Conservation (phyloP, 2,888 invertebrate species). For the Oscheius myriophilus region DNA sequence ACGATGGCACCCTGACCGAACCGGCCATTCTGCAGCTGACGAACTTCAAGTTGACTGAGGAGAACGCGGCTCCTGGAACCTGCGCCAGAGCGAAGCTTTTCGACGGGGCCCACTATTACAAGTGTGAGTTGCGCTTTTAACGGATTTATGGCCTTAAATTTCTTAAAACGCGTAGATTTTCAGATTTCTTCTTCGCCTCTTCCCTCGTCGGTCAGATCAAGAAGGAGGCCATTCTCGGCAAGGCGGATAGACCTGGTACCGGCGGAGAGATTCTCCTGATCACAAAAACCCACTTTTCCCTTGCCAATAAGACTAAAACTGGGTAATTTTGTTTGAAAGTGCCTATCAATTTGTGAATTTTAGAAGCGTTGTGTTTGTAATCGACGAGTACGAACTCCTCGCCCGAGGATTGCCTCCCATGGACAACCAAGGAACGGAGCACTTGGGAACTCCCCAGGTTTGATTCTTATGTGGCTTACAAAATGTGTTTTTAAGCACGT, state of each 20-base stretch:
- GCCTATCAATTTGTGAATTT: slow-evolving; percentile 12
- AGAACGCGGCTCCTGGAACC: slow-evolving; percentile 21
- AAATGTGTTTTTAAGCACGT: slow-evolving; percentile 5
- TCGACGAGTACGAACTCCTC: slow-evolving; percentile 41
- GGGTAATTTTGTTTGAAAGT: neutral
- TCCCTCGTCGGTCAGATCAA: slow-evolving; percentile 1
- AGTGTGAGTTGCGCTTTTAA: slow-evolving; percentile 12
- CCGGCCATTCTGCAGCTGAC: slow-evolving; percentile 17
- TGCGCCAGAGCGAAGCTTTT: slow-evolving; percentile 36
- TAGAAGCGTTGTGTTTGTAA: slow-evolving; percentile 27
- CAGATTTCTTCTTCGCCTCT: slow-evolving; percentile 23
- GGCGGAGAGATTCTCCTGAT: slow-evolving; percentile 25
- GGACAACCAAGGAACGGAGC: slow-evolving; percentile 17
- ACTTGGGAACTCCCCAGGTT: slow-evolving; percentile 30
- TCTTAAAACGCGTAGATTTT: no score
- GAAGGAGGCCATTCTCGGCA: slow-evolving; percentile 15
- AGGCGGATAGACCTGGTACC: slow-evolving; percentile 9
- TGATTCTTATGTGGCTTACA: neutral
- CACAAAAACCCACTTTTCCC: slow-evolving; percentile 5
- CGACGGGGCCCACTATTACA: slow-evolving; percentile 44
- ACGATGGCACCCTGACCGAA: neutral
- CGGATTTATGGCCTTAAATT: neutral
- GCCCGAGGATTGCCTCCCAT: slow-evolving; percentile 30
- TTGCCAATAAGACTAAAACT: slow-evolving; percentile 13
- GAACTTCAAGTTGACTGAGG: slow-evolving; percentile 22